These are phyloP conservation scores for Pagetopsis macropterus DNA, from an alignment of 2,797 vertebrate genomes.

Conservation along the genomic window DNA sequence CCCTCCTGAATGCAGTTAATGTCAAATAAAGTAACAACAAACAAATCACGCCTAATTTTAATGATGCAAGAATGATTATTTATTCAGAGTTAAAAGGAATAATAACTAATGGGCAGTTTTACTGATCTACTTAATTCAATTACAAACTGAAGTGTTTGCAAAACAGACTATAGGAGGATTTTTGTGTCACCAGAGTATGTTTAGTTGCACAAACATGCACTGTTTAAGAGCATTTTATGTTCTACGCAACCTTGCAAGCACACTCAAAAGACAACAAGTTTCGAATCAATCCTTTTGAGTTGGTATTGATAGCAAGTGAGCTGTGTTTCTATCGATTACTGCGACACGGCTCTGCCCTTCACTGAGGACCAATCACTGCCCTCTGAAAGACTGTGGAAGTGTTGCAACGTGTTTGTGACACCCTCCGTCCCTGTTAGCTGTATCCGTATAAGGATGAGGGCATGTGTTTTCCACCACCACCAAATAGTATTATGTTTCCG, in stretches of 20 bases:
- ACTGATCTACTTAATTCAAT: neutral
- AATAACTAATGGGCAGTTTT: neutral
- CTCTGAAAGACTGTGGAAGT: slow-evolving; percentile 29
- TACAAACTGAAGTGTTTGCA: neutral
- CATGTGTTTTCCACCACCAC: neutral
- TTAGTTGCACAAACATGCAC: slow-evolving; percentile 1
- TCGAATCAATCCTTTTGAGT: slow-evolving; percentile 50
- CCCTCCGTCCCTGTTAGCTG: neutral
- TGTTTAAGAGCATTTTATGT: slow-evolving; percentile 20
- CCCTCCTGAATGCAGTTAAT: neutral
- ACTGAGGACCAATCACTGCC: slow-evolving; percentile 36
- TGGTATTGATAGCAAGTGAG: slow-evolving; percentile 52
- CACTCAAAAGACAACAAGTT: slow-evolving; percentile 36
- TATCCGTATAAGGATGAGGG: neutral
- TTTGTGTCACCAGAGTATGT: neutral
- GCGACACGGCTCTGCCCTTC: slow-evolving; percentile 47
- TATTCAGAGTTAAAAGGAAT: neutral
- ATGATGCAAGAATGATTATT: neutral
- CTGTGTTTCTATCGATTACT: slow-evolving; percentile 48
- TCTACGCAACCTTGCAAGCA: slow-evolving; percentile 10
- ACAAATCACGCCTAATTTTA: neutral
- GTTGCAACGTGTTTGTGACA: slow-evolving; percentile 14
- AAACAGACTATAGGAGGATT: neutral
- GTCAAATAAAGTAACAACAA: neutral
- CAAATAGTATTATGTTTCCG: neutral